Percentiles rank a stretch among this genome's conserved stretches.
These are phyloP conservation scores for Corbicula japonica DNA, from an alignment of 2,888 invertebrate species.

Conservation along the genomic window DNA sequence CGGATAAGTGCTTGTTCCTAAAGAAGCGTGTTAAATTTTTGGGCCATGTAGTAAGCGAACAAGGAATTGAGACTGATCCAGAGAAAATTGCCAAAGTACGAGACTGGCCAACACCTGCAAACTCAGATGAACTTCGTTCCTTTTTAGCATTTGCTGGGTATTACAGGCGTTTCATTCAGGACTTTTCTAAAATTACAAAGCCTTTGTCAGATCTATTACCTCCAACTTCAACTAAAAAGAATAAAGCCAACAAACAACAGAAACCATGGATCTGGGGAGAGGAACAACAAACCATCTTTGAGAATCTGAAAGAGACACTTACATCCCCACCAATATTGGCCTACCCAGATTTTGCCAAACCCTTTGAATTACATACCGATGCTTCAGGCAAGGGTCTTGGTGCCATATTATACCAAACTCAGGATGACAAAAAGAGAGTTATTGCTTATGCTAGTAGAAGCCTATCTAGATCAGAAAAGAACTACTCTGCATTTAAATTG, in stretches of 20 bases:
- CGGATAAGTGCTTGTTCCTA: neutral
- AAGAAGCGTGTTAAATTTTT: neutral
- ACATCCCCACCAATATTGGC: constrained; percentile 31
- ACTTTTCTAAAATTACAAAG: constrained; percentile 50
- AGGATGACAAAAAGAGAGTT: constrained; percentile 22
- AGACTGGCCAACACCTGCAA: constrained; percentile 27
- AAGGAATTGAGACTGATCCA: constrained; percentile 25
- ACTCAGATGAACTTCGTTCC: constrained; percentile 14
- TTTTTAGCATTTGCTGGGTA: constrained; percentile 21
- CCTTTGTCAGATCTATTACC: constrained; percentile 48
- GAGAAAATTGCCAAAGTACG: constrained; percentile 13
- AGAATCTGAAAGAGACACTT: constrained; percentile 15
- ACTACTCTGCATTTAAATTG: constrained; percentile 23
- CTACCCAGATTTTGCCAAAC: constrained; percentile 19
- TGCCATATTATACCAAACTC: constrained; percentile 14
- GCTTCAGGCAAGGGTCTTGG: constrained; percentile 17
- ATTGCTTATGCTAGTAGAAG: constrained; percentile 28
- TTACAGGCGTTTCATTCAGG: constrained; percentile 45
- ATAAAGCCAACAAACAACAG: neutral
- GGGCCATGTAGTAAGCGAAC: constrained; percentile 48
- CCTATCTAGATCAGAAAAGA: constrained; percentile 14
- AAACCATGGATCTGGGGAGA: constrained; percentile 25
- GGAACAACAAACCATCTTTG: constrained; percentile 21
- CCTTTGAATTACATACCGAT: constrained; percentile 38
- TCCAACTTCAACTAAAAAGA: constrained; percentile 26